phyloP scores from a whole-genome alignment of 2,113 vertebrate species.

The Engraulis encrasicolus region DNA sequence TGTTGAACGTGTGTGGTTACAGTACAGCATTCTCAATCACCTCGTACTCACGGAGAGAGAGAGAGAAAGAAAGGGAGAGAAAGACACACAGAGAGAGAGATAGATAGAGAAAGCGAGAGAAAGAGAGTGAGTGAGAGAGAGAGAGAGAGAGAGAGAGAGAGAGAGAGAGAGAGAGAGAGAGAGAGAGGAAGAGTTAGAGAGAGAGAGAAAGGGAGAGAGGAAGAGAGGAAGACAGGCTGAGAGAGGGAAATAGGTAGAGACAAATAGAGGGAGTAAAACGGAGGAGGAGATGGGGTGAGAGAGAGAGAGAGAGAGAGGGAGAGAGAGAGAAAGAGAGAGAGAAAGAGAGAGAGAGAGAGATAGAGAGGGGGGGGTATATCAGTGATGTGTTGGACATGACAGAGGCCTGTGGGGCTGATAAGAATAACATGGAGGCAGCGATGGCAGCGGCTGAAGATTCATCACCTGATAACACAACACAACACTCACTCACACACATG shows the following conservation, averaged over 20 bases:
- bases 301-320: too few relatives aligned
- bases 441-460: constrained; percentile 56
- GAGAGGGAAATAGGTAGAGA: too few relatives aligned
- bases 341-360: background rate
- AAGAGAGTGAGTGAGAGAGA: constrained; percentile 14
- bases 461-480: constrained; percentile 46
- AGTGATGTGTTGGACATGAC: constrained; percentile 57
- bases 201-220: too few relatives aligned
- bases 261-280: too few relatives aligned
- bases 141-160: constrained; percentile 9
- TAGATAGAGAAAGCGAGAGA: constrained; percentile 20
- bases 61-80: background rate
- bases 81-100: background rate
- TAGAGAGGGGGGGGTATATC: background rate
- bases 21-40: constrained; percentile 64
- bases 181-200: too few relatives aligned
- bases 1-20: constrained; percentile 53
- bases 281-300: too few relatives aligned
- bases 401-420: constrained; percentile 59
- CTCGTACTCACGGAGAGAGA: constrained; percentile 39
- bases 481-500: background rate
- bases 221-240: too few relatives aligned
- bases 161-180: too few relatives aligned
- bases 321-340: constrained; percentile 19
- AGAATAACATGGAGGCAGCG: constrained; percentile 54